These are phyloP conservation scores for Corvus cornix DNA, from an alignment of 2,113 vertebrate species.

Conservation along the genomic window DNA sequence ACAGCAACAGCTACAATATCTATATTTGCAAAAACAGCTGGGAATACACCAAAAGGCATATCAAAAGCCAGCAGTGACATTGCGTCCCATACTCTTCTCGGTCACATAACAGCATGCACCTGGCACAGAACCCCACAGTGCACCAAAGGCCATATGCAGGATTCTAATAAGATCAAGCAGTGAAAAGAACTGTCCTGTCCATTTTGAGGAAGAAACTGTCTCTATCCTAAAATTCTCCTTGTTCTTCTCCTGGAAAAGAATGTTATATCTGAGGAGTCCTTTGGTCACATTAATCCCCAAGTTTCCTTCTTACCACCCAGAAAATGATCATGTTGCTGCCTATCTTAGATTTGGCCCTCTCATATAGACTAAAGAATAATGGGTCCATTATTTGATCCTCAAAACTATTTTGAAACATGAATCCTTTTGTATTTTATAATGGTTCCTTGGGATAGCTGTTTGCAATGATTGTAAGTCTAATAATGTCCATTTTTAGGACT, in stretches of 20 bases:
- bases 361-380: not conserved
- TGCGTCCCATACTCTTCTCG: not conserved
- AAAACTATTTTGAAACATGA: not conserved
- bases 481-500: not conserved
- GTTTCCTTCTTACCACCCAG: not conserved
- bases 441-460: not conserved
- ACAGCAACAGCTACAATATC: not conserved
- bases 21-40: not conserved
- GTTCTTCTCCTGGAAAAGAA: not conserved
- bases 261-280: not conserved
- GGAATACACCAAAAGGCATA: not conserved
- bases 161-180: not conserved
- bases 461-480: not conserved
- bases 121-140: not conserved
- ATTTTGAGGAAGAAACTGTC: not conserved
- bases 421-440: not conserved
- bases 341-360: not conserved
- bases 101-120: not conserved
- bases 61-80: not conserved
- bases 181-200: not conserved
- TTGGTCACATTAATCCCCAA: not conserved
- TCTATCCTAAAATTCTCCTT: not conserved
- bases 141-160: not conserved
- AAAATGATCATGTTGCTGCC: not conserved
- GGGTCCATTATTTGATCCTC: not conserved